Evolutionary conservation across 2,888 invertebrate genomes (phyloP).

Genomic region (Gymnosoma rotundatum): DNA sequence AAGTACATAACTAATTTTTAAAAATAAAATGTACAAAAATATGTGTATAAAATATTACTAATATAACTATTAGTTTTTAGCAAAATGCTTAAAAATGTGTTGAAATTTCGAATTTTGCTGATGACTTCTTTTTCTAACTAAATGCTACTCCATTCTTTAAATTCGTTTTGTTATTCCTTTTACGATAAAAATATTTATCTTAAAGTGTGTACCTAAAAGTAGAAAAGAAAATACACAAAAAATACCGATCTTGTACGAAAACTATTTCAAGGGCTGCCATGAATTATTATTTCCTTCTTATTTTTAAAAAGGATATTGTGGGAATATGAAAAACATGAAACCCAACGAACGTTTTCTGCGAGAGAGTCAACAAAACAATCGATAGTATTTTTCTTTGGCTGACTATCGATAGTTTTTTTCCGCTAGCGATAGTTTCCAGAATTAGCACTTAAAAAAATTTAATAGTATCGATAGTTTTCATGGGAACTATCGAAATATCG

Average conservation of each 20-base stretch:
- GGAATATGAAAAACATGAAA: background rate
- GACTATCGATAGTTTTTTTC: too few relatives aligned
- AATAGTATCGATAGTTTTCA: too few relatives aligned
- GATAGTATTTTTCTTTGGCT: too few relatives aligned
- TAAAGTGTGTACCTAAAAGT: slow-evolving; percentile 59
- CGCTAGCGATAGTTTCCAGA: too few relatives aligned
- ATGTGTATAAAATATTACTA: background rate
- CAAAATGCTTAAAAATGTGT: background rate
- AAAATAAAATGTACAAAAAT: background rate
- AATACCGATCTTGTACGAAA: slow-evolving; percentile 31
- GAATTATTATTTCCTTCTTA: background rate
- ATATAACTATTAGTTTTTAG: too few relatives aligned
- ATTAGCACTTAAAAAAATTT: too few relatives aligned
- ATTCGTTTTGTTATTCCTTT: slow-evolving; percentile 3
- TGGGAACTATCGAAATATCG: too few relatives aligned
- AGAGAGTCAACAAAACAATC: too few relatives aligned
- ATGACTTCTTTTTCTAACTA: background rate
- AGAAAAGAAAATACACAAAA: background rate
- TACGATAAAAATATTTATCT: slow-evolving; percentile 29
- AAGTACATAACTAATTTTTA: background rate
- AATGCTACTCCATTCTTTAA: background rate
- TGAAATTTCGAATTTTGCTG: background rate
- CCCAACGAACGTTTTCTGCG: too few relatives aligned
- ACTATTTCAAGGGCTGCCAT: slow-evolving; percentile 49
- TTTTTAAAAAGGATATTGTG: background rate